Evolutionary conservation across 1,140 invertebrate species (phyloP).

Genomic region (Lordiphosa clarofinis): DNA sequence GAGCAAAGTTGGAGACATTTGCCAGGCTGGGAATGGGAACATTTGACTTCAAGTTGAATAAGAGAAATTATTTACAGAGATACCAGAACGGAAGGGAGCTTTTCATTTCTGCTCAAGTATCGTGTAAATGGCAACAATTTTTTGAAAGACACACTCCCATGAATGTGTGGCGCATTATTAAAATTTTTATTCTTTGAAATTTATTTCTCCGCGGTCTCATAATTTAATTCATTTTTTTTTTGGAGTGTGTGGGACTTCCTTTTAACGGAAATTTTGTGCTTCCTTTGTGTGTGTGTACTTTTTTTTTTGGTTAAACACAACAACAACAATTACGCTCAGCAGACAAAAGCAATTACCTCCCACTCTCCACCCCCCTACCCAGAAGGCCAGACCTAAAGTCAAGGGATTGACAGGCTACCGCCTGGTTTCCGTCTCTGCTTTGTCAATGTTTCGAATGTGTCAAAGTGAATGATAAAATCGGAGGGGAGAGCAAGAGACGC

Average conservation of each 20-base stretch:
- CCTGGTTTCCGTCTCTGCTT: neutral
- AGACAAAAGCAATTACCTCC: slow-evolving; percentile 55
- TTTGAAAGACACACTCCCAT: slow-evolving; percentile 7
- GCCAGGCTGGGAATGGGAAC: slow-evolving; percentile 12
- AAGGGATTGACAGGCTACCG: slow-evolving; percentile 29
- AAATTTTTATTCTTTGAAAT: slow-evolving; percentile 55
- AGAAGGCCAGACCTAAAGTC: slow-evolving; percentile 20
- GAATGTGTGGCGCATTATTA: slow-evolving; percentile 47
- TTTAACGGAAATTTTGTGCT: slow-evolving; percentile 40
- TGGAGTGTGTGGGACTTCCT: slow-evolving; percentile 21
- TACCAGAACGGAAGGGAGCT: slow-evolving; percentile 1
- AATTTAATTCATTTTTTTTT: slow-evolving; percentile 49
- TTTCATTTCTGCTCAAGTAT: slow-evolving; percentile 34
- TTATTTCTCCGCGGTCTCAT: slow-evolving; percentile 48
- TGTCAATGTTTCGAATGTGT: slow-evolving; percentile 23
- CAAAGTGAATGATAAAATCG: slow-evolving; percentile 24
- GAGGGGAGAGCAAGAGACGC: slow-evolving; percentile 1
- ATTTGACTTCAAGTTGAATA: slow-evolving; percentile 21
- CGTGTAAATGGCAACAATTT: slow-evolving; percentile 60
- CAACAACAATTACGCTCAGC: slow-evolving; percentile 30
- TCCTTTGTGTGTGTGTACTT: slow-evolving; percentile 25
- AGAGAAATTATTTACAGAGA: slow-evolving; percentile 31
- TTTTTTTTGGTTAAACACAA: slow-evolving; percentile 9
- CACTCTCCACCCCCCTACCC: slow-evolving; percentile 1
- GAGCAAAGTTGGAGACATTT: slow-evolving; percentile 56